Percentiles rank a stretch among this genome's conserved stretches.
Conservation (phyloP, 1,140 invertebrate species). For the Eriocheir sinensis region DNA sequence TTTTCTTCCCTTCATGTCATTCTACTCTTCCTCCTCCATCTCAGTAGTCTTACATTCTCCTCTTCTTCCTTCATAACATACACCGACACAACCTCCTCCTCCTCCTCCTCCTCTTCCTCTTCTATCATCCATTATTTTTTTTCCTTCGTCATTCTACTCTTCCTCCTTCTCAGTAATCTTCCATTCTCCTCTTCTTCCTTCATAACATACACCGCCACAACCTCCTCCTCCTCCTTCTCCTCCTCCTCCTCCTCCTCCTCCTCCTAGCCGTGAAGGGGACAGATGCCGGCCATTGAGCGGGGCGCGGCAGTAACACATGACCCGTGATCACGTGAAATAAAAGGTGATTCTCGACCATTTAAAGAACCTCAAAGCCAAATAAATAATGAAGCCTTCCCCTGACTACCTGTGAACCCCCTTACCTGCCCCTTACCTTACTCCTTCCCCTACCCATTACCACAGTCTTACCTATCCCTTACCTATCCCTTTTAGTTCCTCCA, state of each 20-base stretch:
- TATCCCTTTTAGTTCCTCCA: no score
- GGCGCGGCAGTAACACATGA: constrained; percentile 64
- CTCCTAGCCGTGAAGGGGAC: constrained; percentile 50
- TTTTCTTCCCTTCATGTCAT: neutral
- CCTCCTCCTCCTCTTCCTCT: neutral
- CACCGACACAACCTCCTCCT: neutral
- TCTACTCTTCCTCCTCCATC: no score
- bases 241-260: constrained; percentile 20
- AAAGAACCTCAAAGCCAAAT: constrained; percentile 52
- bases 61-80: no score
- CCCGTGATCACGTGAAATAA: constrained; percentile 70
- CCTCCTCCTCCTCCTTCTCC: constrained; percentile 41
- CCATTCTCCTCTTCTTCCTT: neutral
- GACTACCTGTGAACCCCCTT: no score
- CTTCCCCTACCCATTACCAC: no score
- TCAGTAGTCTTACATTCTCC: constrained; percentile 1
- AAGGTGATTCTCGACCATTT: constrained; percentile 56
- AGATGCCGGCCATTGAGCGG: constrained; percentile 33
- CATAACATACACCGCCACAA: neutral
- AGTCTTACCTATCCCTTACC: no score
- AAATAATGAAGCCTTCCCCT: constrained; percentile 67
- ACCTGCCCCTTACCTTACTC: no score
- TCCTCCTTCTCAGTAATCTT: neutral
- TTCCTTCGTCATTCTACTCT: neutral
- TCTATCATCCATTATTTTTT: neutral